Evolutionary conservation across 1,140 invertebrate genomes (phyloP), one percentile per base, ranked within the genome.

Genomic region (Marisa cornuarietis): DNA sequence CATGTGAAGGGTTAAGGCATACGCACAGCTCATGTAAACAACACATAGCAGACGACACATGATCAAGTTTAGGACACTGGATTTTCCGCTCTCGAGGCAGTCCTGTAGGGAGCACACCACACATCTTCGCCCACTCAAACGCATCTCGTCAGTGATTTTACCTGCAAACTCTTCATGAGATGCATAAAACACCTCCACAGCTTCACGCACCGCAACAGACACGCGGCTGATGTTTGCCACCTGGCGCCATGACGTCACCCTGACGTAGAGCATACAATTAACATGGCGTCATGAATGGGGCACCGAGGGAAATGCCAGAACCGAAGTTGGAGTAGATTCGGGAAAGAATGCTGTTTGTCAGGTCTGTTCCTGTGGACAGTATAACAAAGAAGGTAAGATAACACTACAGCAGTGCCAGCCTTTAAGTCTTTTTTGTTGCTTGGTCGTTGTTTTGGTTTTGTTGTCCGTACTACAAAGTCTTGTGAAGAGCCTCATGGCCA

Each of bases 241-340:
- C 65, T 68, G 65, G 65, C 26, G 65, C 65, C 22, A 31, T 68
- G 65, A 68, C 65, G 65, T 68, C 65, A 68, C 22, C 26, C n/a
- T 68, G 65, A 68, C 65, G 65, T 68, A 68, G 26, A 68, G 22
- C 65, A 68, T 68, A 68, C 65, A 68, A 24, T 68, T 68, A 68
- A 68, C 65, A 68, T 68, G 65, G 65, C 65, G 65, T 68, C 65
- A 68, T 68, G 65, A 68, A 68, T 68, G 65, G 65, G 65, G n/a
- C 26, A 31, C 65, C 26, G 65, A 68, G 10, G 65, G 65, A 68
- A 68, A 58, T 31, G 65, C 65, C 65, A 68, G 26, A 68, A 31
- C 26, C 65, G 6, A 68, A 11, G 65, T 31, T 11, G 10, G 22
- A 68, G 26, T 68, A 31, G 22, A 31, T n/a, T 68, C 26, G 65